Percentiles rank a stretch among this genome's conserved stretches.
Conservation (phyloP, 2,888 invertebrate species). For the Phragmatobia fuliginosa region DNA sequence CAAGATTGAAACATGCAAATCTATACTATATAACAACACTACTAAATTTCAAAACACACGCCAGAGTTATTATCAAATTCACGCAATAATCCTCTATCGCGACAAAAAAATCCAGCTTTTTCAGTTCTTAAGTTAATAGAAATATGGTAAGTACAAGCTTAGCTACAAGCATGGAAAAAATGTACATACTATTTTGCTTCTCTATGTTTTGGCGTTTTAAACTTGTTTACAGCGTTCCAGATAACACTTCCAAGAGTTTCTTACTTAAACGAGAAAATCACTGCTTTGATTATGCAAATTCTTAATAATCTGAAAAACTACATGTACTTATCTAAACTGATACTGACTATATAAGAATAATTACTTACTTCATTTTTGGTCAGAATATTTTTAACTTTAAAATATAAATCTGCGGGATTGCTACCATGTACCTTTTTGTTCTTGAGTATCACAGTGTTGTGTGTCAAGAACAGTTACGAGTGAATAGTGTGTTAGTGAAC, state of each 20-base stretch:
- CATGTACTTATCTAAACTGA: neutral
- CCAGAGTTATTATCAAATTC: slow-evolving; percentile 36
- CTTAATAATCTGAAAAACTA: neutral
- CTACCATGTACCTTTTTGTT: too few relatives aligned
- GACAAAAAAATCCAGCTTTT: slow-evolving; percentile 36
- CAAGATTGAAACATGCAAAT: slow-evolving; percentile 37
- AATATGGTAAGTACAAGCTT: slow-evolving; percentile 48
- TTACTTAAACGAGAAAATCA: neutral
- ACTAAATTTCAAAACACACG: slow-evolving; percentile 48
- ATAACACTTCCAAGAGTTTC: slow-evolving; percentile 16
- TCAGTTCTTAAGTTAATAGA: slow-evolving; percentile 38
- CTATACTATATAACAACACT: slow-evolving; percentile 49
- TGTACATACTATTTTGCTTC: slow-evolving; percentile 62
- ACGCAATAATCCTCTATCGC: slow-evolving; percentile 57
- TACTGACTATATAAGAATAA: neutral
- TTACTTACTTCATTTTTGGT: slow-evolving; percentile 20
- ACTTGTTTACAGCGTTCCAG: slow-evolving; percentile 30
- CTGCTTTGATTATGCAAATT: neutral
- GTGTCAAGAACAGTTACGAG: too few relatives aligned
- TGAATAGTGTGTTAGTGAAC: too few relatives aligned
- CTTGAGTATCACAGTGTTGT: too few relatives aligned
- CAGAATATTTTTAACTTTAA: slow-evolving; percentile 20
- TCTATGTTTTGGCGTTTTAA: slow-evolving; percentile 44
- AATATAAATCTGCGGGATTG: too few relatives aligned
- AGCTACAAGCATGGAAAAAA: slow-evolving; percentile 59